phyloP scores from a whole-genome alignment of 2,888 invertebrate species.

The Zygogramma bicolorata region DNA sequence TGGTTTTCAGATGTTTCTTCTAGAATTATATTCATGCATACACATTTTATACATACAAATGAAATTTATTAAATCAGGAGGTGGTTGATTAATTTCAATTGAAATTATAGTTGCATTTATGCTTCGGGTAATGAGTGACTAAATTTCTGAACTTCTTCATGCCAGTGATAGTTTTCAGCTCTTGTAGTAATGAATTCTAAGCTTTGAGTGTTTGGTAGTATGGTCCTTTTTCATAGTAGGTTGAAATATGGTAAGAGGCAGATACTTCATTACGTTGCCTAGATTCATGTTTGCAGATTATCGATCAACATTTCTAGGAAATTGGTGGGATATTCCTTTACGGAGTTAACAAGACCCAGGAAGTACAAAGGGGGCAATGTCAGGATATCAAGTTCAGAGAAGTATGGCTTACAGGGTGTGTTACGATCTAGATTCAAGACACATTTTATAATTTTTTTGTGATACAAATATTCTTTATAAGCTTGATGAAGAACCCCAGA shows the following conservation, averaged over 20 bases:
- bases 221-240: not conserved
- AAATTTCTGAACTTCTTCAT: not conserved
- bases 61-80: no score
- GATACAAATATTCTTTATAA: not conserved
- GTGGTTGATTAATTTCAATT: no score
- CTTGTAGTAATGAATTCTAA: not conserved
- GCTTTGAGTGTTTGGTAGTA: not conserved
- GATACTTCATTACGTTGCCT: not conserved
- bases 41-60: no score
- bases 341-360: not conserved
- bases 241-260: not conserved
- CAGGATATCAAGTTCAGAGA: not conserved
- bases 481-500: not conserved
- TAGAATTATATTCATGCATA: no score
- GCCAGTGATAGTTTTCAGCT: not conserved
- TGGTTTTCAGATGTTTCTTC: no score
- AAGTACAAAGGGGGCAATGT: constrained; percentile 3
- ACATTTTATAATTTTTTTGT: constrained; percentile 14
- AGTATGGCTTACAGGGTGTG: not conserved
- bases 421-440: not conserved
- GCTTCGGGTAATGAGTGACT: not conserved
- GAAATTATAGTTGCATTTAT: not conserved
- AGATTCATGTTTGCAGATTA: not conserved
- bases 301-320: not conserved
- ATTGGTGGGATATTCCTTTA: not conserved